Percentiles rank a stretch among this genome's conserved stretches.
These are phyloP conservation scores for Sesamia nonagrioides DNA, from an alignment of 1,140 invertebrate genomes.

Conservation along the genomic window DNA sequence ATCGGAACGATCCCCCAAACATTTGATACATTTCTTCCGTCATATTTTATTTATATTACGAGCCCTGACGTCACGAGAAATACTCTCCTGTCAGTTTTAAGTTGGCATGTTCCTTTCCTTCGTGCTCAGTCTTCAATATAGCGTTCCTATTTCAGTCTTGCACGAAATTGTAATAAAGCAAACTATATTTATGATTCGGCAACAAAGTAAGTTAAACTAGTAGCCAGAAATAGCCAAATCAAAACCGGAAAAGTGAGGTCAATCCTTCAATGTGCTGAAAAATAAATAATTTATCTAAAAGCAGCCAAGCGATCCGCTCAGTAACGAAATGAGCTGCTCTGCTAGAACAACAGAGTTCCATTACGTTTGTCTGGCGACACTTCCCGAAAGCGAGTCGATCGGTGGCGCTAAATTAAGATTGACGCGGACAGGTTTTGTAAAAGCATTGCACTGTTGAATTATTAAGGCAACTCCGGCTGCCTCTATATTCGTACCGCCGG, in stretches of 20 bases:
- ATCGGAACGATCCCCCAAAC: not conserved
- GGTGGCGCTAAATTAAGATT: constrained; percentile 84
- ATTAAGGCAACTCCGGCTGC: constrained; percentile 83
- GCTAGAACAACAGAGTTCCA: constrained; percentile 80
- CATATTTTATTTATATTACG: constrained; percentile 25
- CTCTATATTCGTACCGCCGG: constrained; percentile 80
- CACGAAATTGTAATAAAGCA: too few species aligned
- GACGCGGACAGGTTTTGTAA: constrained; percentile 87
- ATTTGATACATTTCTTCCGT: constrained; percentile 15
- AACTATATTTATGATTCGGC: not conserved
- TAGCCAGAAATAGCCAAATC: constrained; percentile 4
- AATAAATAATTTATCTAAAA: constrained; percentile 46
- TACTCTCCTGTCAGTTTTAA: too few species aligned
- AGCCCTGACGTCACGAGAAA: not conserved
- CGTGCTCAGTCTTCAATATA: not conserved
- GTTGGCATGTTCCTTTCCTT: too few species aligned
- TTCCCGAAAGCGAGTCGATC: constrained; percentile 82
- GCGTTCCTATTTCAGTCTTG: not conserved
- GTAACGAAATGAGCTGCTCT: constrained; percentile 53
- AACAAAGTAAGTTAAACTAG: constrained; percentile 1
- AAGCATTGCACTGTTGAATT: constrained; percentile 87
- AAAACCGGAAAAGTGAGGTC: constrained; percentile 5
- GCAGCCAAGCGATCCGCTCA: constrained; percentile 34
- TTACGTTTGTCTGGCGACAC: constrained; percentile 84
- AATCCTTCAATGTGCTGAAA: constrained; percentile 10